Evolutionary conservation across 2,113 vertebrate genomes (phyloP), one percentile per base, ranked within the genome.

Genomic region (Serinus canaria): DNA sequence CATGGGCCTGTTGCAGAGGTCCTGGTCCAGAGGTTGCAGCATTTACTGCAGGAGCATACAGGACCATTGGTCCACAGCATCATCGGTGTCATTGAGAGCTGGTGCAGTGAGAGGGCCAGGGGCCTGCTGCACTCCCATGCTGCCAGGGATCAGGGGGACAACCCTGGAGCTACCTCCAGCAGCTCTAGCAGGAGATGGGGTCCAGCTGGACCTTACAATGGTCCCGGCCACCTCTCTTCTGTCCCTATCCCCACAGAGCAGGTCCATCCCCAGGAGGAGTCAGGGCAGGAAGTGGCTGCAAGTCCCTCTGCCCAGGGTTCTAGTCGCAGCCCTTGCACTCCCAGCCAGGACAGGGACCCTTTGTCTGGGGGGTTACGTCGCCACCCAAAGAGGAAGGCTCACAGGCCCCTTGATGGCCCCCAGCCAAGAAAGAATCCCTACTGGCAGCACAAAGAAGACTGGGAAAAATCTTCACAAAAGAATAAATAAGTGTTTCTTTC

Each of bases 311-410:
- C 21, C 10, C 30, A 55, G 21, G 21, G 41, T 11, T 35, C 13
- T 15, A 13, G 13, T 14, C 4, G 1, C 11, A 46, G 24, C 11
- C 20, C 16, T n/a, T 60, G 16, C 28, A 37, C 13, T 68, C 25
- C 47, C 18, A 39, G 13, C 8, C 53, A 68, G 39, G n/a, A 58
- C 15, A 52, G 27, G 12, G 27, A 31, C 5, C 6, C 2, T 4
- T 60, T 33, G 9, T 21, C 62, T 31, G 7, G 3, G 15, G 10
- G 8, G 9, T 27, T 39, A 44, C 2, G 0, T 16, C 1, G 4
- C 20, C 8, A 3, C 30, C 6, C 24, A 53, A 75, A 53, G 30
- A 75, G 70, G n/a, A 83, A 60, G 30, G 30, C 41, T 39, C 30
- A 15, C 1, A 18, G 11, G 17, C 13, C 24, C 24, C 20, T 15